phyloP scores from a whole-genome alignment of 2,888 invertebrate genomes.

The Notodonta dromedarius region DNA sequence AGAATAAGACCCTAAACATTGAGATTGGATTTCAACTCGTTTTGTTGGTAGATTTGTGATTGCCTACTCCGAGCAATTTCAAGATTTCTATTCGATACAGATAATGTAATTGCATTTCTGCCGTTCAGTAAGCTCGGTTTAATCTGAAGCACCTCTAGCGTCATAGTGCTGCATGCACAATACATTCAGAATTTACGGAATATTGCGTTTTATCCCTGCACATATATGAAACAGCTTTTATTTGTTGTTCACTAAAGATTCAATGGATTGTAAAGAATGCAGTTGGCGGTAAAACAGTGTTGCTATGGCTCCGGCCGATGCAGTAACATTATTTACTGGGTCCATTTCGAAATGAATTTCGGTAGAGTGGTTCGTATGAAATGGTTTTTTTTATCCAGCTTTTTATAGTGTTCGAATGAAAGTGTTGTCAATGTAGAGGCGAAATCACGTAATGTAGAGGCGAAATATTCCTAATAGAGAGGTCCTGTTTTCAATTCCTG shows the following conservation, averaged over 20 bases:
- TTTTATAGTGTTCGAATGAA: background rate
- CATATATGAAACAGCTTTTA: conserved; percentile 54
- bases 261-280: conserved; percentile 73
- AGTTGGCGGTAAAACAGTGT: conserved; percentile 57
- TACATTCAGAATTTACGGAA: conserved; percentile 52
- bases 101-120: background rate
- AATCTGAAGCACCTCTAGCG: background rate
- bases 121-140: background rate
- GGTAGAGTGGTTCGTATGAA: conserved; percentile 21
- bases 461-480: no score
- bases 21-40: no score
- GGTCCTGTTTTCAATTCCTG: no score
- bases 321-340: conserved; percentile 47
- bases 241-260: conserved; percentile 64
- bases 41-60: no score
- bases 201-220: conserved; percentile 56
- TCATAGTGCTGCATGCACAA: conserved; percentile 16
- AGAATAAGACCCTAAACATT: no score
- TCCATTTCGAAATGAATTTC: conserved; percentile 42
- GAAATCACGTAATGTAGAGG: no score
- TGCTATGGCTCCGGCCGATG: conserved; percentile 48
- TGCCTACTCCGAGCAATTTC: no score
- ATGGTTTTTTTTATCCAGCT: conserved; percentile 17
- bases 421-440: no score
- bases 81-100: background rate